These are phyloP conservation scores for Myotis brandtii DNA, from an alignment of 2,113 vertebrate species.

Conservation along the genomic window DNA sequence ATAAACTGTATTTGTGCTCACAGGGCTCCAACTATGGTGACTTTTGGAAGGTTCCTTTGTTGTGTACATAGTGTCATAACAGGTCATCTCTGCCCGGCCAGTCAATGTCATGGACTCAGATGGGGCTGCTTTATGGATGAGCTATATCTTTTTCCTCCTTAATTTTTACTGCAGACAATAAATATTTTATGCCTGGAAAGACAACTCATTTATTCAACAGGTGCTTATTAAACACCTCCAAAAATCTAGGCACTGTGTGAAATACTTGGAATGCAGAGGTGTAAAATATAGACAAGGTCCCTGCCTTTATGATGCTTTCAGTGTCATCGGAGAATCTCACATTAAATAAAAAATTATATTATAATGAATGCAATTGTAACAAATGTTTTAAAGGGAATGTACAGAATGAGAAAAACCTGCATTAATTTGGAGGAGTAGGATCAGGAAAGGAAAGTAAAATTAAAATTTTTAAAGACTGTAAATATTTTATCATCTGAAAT, in stretches of 20 bases:
- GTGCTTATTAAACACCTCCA: conserved; percentile 41
- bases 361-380: conserved; percentile 49
- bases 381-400: conserved; percentile 49
- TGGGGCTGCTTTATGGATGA: conserved; percentile 26
- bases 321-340: neutral
- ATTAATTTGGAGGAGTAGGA: neutral
- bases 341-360: conserved; percentile 44
- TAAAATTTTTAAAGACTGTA: conserved; percentile 53
- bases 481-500: conserved; percentile 39
- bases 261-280: conserved; percentile 15
- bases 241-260: neutral
- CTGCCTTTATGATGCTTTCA: conserved; percentile 14
- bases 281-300: neutral
- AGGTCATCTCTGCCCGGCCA: neutral
- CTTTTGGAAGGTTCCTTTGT: conserved; percentile 53
- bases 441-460: conserved; percentile 54
- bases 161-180: conserved; percentile 57
- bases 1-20: conserved; percentile 54
- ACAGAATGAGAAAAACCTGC: neutral
- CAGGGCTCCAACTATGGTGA: conserved; percentile 57
- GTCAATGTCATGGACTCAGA: conserved; percentile 24
- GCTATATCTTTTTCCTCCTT: conserved; percentile 27
- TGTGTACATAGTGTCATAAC: conserved; percentile 43
- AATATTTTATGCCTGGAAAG: conserved; percentile 55
- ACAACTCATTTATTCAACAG: conserved; percentile 30